phyloP scores from a whole-genome alignment of 2,797 vertebrate species.

The Melanogrammus aeglefinus region DNA sequence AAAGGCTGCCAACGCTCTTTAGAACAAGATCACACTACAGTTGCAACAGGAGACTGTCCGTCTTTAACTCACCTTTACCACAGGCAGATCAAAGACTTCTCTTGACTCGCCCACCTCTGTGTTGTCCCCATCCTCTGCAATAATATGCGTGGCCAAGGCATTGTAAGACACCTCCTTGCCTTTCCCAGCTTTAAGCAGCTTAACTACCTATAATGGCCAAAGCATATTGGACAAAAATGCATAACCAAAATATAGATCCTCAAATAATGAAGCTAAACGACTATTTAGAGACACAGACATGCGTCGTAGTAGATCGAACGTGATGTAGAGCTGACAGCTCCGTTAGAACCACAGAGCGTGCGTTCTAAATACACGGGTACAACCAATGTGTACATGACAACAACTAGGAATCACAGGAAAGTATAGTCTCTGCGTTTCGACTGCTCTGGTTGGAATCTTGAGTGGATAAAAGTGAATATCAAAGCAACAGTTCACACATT shows the following conservation, averaged over 20 bases:
- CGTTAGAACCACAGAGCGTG: not conserved
- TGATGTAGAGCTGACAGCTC: not conserved
- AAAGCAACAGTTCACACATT: not conserved
- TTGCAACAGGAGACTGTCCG: not conserved
- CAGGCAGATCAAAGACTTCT: slow-evolving; percentile 95
- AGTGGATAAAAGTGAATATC: not conserved
- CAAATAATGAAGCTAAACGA: not conserved
- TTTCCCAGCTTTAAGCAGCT: slow-evolving; percentile 91
- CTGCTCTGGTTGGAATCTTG: not conserved
- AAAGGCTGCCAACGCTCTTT: not conserved
- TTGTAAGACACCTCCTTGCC: slow-evolving; percentile 98
- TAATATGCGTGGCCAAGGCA: slow-evolving; percentile 94
- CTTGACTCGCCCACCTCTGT: slow-evolving; percentile 94
- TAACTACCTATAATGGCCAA: slow-evolving; percentile 78
- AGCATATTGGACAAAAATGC: not conserved
- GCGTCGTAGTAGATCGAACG: not conserved
- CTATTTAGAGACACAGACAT: not conserved
- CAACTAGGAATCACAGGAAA: not conserved
- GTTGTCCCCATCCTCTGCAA: slow-evolving; percentile 95
- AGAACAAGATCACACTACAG: not conserved
- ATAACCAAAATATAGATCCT: not conserved
- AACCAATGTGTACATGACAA: not conserved
- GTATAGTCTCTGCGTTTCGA: not conserved
- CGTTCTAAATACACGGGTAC: not conserved
- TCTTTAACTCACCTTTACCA: slow-evolving; percentile 84